Evolutionary conservation across 2,113 vertebrate species (phyloP).

Genomic region (Nothobranchius furzeri): DNA sequence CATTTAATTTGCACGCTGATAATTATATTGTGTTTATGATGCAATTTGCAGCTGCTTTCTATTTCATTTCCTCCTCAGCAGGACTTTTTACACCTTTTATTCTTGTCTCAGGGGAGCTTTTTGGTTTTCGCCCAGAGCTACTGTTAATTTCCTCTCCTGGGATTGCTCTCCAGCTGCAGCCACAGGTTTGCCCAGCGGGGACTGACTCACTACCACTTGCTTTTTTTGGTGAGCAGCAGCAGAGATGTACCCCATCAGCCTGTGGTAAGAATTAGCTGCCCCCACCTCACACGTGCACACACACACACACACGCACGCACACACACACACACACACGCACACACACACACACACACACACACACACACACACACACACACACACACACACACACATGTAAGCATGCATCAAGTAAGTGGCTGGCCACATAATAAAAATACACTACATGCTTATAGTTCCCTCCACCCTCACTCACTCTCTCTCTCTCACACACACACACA

Average conservation of each 20-base stretch:
- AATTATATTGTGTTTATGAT: constrained; percentile 26
- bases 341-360: neutral
- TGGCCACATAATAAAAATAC: constrained; percentile 60
- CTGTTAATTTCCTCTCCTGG: constrained; percentile 69
- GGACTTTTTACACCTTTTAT: constrained; percentile 63
- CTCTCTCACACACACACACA: too few species aligned
- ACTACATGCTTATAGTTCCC: constrained; percentile 47
- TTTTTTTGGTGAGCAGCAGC: constrained; percentile 62
- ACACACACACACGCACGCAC: constrained; percentile 17
- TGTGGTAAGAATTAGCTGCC: constrained; percentile 64
- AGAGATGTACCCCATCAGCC: constrained; percentile 61
- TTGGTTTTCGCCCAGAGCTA: constrained; percentile 69
- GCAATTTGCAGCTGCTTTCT: constrained; percentile 48
- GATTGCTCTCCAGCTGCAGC: constrained; percentile 48
- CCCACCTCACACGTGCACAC: constrained; percentile 55
- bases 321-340: too few species aligned
- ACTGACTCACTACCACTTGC: constrained; percentile 76
- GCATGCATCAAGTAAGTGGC: constrained; percentile 36
- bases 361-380: constrained; percentile 16
- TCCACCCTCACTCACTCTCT: constrained; percentile 31
- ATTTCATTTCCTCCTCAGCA: constrained; percentile 53
- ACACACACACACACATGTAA: neutral
- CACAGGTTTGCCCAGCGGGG: constrained; percentile 62
- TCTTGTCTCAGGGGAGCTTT: constrained; percentile 55
- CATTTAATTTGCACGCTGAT: constrained; percentile 22